Evolutionary conservation across 2,113 vertebrate species (phyloP).

Genomic region (Passerina amoena): DNA sequence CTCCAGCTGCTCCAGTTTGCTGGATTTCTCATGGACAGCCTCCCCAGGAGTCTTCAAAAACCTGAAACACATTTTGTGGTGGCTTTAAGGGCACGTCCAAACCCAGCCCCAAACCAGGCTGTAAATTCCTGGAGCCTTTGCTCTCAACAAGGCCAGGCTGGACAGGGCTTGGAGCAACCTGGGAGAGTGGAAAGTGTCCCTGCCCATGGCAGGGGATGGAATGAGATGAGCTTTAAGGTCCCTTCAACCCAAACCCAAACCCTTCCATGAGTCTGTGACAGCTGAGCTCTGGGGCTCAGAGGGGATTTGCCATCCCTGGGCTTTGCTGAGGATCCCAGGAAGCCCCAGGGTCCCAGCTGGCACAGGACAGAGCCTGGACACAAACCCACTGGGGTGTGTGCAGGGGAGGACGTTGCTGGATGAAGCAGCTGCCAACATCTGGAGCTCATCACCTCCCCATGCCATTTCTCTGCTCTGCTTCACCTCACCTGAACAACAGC

Average conservation of each 20-base stretch:
- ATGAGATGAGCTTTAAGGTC: background rate
- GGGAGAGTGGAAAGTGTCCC: background rate
- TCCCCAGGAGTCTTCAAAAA: constrained; percentile 87
- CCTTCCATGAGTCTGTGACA: background rate
- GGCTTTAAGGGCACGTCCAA: background rate
- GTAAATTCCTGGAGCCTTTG: background rate
- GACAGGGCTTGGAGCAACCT: accelerated
- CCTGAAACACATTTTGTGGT: constrained; percentile 37
- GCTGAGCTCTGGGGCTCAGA: background rate
- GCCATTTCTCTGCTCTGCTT: background rate
- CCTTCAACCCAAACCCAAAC: background rate
- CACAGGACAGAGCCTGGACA: background rate
- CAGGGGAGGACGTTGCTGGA: background rate
- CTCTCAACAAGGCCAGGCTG: background rate
- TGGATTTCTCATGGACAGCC: constrained; percentile 63
- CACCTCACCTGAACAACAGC: constrained; percentile 85
- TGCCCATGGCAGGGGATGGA: background rate
- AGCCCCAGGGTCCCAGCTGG: background rate
- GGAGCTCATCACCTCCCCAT: background rate
- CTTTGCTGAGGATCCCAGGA: background rate
- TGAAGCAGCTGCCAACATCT: background rate
- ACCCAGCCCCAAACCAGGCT: background rate
- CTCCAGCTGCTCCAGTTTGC: constrained; percentile 62
- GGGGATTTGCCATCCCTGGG: background rate
- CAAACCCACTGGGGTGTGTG: background rate